A percentile compares a stretch with the other conserved stretches of the same genome.
Evolutionary conservation across 2,113 vertebrate species (phyloP).

Genomic region (Hiodon tergisus): DNA sequence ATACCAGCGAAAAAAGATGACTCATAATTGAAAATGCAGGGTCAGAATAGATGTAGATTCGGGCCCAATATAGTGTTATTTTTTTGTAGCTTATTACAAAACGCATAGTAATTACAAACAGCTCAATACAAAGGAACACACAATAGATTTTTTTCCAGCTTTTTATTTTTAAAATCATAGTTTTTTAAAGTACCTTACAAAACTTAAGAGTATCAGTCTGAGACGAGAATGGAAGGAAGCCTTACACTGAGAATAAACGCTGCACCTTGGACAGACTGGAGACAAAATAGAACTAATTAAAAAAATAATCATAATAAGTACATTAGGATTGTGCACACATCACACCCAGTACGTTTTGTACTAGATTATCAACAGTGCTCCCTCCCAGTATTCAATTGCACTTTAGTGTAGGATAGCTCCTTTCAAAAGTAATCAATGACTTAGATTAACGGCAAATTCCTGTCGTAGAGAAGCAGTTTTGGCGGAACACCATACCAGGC

Average conservation of each 20-base stretch:
- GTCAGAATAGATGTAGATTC: too few relatives aligned
- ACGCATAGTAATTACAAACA: background rate
- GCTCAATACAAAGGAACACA: background rate
- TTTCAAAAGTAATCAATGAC: slow-evolving; percentile 3
- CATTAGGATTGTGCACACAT: slow-evolving; percentile 45
- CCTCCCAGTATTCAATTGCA: slow-evolving; percentile 52
- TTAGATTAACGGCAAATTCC: too few relatives aligned
- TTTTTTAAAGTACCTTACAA: slow-evolving; percentile 67
- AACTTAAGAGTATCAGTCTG: slow-evolving; percentile 69
- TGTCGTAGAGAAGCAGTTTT: too few relatives aligned
- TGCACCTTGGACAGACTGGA: slow-evolving; percentile 41
- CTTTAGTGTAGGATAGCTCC: slow-evolving; percentile 53
- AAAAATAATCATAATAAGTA: too few relatives aligned
- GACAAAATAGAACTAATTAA: too few relatives aligned
- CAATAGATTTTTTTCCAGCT: slow-evolving; percentile 43
- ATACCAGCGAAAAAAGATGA: too few relatives aligned
- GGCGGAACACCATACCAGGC: too few relatives aligned
- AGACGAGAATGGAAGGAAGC: slow-evolving; percentile 59
- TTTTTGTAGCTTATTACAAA: too few relatives aligned
- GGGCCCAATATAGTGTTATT: too few relatives aligned
- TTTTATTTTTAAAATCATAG: slow-evolving; percentile 40
- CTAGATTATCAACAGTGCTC: slow-evolving; percentile 52
- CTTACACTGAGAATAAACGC: slow-evolving; percentile 47
- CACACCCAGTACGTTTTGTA: slow-evolving; percentile 36
- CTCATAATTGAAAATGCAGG: too few relatives aligned